A percentile compares a stretch with the other conserved stretches of the same genome.
These are phyloP conservation scores for Enteromius mattozi DNA, from an alignment of 2,797 vertebrate genomes.

Conservation along the genomic window DNA sequence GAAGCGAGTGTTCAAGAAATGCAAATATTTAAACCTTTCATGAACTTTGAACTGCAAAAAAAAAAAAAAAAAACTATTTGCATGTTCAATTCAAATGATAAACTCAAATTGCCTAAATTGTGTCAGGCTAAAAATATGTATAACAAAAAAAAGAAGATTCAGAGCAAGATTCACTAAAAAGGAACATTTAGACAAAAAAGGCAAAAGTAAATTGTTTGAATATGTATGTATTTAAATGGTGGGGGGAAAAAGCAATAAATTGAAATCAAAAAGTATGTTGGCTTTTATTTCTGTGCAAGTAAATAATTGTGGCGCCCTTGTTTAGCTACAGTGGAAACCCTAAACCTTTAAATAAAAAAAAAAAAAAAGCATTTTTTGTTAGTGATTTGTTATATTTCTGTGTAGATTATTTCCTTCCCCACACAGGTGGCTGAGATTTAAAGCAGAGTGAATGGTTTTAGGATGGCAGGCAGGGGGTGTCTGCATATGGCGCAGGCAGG, in stretches of 20 bases:
- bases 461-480: conserved; percentile 22
- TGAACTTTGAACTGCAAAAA: not conserved
- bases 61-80: no score
- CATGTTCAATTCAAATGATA: not conserved
- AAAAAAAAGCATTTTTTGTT: not conserved
- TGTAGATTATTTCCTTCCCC: not conserved
- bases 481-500: conserved; percentile 22
- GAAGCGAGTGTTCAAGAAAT: not conserved
- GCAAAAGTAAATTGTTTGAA: not conserved
- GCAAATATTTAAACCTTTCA: not conserved
- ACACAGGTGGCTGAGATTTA: conserved; percentile 31
- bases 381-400: not conserved
- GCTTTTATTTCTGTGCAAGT: not conserved
- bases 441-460: not conserved
- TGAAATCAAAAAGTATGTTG: not conserved
- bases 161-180: no score
- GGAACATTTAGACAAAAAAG: no score
- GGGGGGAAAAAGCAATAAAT: not conserved
- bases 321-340: not conserved
- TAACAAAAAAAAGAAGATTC: no score
- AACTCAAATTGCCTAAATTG: not conserved
- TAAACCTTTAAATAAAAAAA: not conserved
- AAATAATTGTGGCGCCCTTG: not conserved
- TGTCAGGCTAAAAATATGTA: no score
- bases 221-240: not conserved